phyloP scores from a whole-genome alignment of 2,888 invertebrate genomes.

The Habroteleia sp. region DNA sequence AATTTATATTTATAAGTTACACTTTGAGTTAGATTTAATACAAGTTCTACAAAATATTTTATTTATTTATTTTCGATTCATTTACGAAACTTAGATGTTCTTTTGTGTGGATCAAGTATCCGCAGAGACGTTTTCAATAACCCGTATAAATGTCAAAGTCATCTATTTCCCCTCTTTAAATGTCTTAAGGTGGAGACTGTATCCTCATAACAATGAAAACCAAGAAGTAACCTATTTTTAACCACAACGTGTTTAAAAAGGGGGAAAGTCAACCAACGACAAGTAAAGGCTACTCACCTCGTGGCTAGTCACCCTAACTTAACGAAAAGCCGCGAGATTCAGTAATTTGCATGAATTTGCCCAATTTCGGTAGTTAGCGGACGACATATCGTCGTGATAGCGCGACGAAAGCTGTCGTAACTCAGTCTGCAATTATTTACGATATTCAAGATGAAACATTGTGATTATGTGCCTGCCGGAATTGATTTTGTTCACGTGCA shows the following conservation, averaged over 20 bases:
- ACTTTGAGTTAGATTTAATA: no score
- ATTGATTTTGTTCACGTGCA: conserved; percentile 1
- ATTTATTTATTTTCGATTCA: no score
- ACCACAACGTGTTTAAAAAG: conserved; percentile 28
- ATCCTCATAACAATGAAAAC: conserved; percentile 39
- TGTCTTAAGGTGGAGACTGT: conserved; percentile 25
- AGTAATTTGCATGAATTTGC: not conserved
- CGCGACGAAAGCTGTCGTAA: not conserved
- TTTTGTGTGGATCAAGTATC: no score
- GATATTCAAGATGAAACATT: not conserved
- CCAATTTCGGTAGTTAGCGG: not conserved
- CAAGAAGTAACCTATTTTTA: conserved; percentile 49
- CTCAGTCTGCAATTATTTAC: not conserved
- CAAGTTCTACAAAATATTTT: no score
- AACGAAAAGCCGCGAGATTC: not conserved
- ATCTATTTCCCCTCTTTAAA: conserved; percentile 17
- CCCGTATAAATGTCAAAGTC: conserved; percentile 37
- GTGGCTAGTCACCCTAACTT: conserved; percentile 29
- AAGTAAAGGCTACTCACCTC: conserved; percentile 42
- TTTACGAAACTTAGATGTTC: no score
- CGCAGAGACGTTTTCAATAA: conserved; percentile 3
- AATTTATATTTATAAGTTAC: no score
- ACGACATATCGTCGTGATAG: not conserved
- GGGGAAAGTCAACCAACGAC: conserved; percentile 15
- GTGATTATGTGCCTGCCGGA: no score